A percentile compares a stretch with the other conserved stretches of the same genome.
Evolutionary conservation across 37 sponge, comb jelly and placozoan genomes (phyloP).

Genomic region (Mnemiopsis leidyi): DNA sequence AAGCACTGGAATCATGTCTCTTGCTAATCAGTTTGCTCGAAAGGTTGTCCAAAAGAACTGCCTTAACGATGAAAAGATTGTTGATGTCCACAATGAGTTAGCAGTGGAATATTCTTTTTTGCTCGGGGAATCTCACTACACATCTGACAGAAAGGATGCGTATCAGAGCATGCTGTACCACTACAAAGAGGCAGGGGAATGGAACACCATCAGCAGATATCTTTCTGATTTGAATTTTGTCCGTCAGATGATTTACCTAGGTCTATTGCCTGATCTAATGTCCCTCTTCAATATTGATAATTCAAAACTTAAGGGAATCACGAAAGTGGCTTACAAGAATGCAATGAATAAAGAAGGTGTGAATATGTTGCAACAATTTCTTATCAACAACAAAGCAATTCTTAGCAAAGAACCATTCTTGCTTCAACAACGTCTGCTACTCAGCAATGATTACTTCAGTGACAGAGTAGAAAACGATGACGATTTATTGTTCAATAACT

Average conservation of each 20-base stretch:
- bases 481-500: neutral
- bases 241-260: slow-evolving; percentile 58
- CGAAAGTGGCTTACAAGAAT: slow-evolving; percentile 13
- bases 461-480: neutral
- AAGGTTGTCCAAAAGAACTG: neutral
- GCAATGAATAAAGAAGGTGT: neutral
- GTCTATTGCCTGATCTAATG: slow-evolving; percentile 11
- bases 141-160: neutral
- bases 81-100: slow-evolving; percentile 18
- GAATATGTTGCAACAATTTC: slow-evolving; percentile 28
- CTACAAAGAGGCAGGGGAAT: slow-evolving; percentile 30
- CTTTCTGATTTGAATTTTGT: slow-evolving; percentile 20
- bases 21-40: slow-evolving; percentile 24
- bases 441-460: neutral
- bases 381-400: slow-evolving; percentile 59
- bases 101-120: slow-evolving; percentile 10
- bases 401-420: slow-evolving; percentile 32
- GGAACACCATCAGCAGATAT: neutral
- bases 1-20: neutral
- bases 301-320: neutral
- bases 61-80: neutral
- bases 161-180: slow-evolving; percentile 36
- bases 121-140: neutral
- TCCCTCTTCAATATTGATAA: neutral
- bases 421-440: slow-evolving; percentile 14